Evolutionary conservation across 2,888 invertebrate species (phyloP).

Genomic region (Pogonocherus hispidulus): DNA sequence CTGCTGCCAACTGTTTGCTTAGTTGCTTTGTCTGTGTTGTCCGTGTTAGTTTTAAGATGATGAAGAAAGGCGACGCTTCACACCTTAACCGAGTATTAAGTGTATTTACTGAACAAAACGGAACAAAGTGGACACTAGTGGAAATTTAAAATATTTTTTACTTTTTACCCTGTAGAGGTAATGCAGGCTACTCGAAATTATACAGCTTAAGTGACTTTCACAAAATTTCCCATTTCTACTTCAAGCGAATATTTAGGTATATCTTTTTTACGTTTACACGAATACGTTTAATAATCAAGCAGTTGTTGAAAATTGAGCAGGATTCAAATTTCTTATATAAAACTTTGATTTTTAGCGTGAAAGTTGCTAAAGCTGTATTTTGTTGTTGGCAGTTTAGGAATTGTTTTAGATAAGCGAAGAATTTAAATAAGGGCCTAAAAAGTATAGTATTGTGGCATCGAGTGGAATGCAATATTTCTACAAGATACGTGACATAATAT

Average conservation of each 20-base stretch:
- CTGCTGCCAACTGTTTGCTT: constrained; percentile 56
- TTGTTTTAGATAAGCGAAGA: constrained; percentile 43
- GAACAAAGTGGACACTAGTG: constrained; percentile 46
- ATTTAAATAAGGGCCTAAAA: constrained; percentile 40
- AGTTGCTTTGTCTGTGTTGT: constrained; percentile 51
- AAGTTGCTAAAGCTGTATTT: background rate
- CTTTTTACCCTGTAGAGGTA: constrained; percentile 24
- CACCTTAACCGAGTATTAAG: constrained; percentile 59
- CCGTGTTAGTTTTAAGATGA: constrained; percentile 60
- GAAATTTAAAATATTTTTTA: constrained; percentile 41
- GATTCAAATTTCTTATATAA: background rate
- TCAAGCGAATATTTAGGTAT: too few species aligned
- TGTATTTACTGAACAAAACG: constrained; percentile 46
- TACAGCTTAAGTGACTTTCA: constrained; percentile 16
- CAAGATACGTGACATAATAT: constrained; percentile 28
- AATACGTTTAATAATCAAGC: background rate
- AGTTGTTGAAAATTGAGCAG: background rate
- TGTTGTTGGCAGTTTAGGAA: constrained; percentile 38
- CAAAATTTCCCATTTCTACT: background rate
- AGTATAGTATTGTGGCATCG: constrained; percentile 6
- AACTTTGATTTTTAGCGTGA: background rate
- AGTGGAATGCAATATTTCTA: constrained; percentile 41
- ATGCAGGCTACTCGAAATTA: constrained; percentile 4
- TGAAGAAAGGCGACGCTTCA: constrained; percentile 58
- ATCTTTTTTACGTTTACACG: too few species aligned